Evolutionary conservation across 2,113 vertebrate genomes (phyloP).

Genomic region (Toxotes chatareus): DNA sequence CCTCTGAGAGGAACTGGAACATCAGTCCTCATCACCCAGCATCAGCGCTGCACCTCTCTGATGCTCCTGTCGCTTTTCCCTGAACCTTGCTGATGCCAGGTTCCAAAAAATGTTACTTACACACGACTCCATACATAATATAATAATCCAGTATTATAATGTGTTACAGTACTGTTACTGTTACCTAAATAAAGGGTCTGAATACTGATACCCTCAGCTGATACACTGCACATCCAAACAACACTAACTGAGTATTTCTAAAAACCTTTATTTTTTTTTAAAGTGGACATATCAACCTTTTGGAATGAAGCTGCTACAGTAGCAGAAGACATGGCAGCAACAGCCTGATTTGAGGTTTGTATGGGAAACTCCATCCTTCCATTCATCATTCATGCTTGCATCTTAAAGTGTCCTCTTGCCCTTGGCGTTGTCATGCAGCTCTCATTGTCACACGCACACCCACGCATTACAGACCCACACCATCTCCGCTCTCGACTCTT

Average conservation of each 20-base stretch:
- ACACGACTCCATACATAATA: background rate
- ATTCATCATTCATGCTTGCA: slow-evolving; percentile 55
- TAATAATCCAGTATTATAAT: background rate
- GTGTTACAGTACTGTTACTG: background rate
- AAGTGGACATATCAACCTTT: background rate
- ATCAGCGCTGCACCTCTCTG: background rate
- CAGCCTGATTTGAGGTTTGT: slow-evolving; percentile 34
- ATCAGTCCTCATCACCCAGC: background rate
- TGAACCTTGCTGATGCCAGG: background rate
- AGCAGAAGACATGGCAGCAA: background rate
- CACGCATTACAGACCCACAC: background rate
- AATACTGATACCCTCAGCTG: background rate
- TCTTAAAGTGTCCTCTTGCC: slow-evolving; percentile 40
- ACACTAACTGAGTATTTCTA: too few species aligned
- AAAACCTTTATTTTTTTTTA: too few species aligned
- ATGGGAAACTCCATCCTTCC: slow-evolving; percentile 54
- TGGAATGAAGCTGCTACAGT: background rate
- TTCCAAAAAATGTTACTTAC: background rate
- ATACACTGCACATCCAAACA: background rate
- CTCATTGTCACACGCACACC: slow-evolving; percentile 3
- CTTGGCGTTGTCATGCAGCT: slow-evolving; percentile 14
- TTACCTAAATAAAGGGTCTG: background rate
- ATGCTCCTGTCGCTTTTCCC: background rate
- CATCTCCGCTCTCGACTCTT: background rate
- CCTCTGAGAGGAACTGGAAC: background rate